Conservation (phyloP, 2,888 invertebrate species). For the Ariolimax columbianus region DNA sequence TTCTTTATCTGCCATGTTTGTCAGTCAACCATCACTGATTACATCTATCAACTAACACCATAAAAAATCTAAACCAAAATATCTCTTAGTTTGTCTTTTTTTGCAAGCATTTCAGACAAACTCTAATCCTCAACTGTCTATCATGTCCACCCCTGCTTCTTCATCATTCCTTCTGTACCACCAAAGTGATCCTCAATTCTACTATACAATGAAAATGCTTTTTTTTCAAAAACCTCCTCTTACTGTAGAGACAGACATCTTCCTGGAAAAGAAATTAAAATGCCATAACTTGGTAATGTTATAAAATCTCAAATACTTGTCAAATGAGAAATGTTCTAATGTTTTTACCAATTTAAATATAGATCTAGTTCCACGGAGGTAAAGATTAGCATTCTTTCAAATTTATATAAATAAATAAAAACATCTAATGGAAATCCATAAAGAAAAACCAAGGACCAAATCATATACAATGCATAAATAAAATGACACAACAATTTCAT, state of each 20-base stretch:
- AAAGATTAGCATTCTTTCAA: too few species aligned
- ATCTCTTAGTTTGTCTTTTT: neutral
- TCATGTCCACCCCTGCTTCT: neutral
- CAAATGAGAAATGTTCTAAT: too few species aligned
- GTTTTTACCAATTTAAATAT: too few species aligned
- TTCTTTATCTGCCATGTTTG: constrained; percentile 39
- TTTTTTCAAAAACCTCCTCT: neutral
- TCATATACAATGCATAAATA: too few species aligned
- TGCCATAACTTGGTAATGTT: neutral
- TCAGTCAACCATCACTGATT: neutral
- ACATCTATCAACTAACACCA: neutral
- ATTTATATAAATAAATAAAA: too few species aligned
- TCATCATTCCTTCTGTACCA: neutral
- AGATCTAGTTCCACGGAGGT: too few species aligned
- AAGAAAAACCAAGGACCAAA: too few species aligned
- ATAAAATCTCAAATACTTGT: neutral
- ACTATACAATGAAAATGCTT: neutral
- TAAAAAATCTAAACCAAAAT: neutral
- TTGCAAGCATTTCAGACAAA: neutral
- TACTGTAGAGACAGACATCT: neutral
- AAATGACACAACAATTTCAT: too few species aligned
- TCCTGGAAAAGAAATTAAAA: neutral
- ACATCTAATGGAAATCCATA: too few species aligned
- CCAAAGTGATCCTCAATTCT: neutral
- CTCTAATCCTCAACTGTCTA: too few species aligned